Evolutionary conservation across 2,888 invertebrate species (phyloP), one percentile per base, ranked within the genome.

Genomic region (Xylota segnis): DNA sequence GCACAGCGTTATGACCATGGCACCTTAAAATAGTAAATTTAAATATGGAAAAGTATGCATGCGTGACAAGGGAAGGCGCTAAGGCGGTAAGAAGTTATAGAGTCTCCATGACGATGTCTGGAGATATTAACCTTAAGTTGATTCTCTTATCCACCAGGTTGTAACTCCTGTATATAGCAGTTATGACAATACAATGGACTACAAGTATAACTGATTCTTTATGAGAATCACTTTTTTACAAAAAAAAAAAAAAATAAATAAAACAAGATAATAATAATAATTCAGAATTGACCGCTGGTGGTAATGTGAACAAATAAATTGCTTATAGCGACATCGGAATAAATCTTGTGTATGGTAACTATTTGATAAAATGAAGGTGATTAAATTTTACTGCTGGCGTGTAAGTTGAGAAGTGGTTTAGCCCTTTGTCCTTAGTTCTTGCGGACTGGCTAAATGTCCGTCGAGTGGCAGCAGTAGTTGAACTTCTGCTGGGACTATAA

Each of bases 11-110:
- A 50, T 72, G 79, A 79, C 79, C 79, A 37, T 74, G 74, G 74
- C 79, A 81, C 74, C 58, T 81, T 74, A 66, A 27, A 5, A 66
- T 47, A 56, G 61, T 45, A 63, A 70, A 47, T 71, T 63, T 72
- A 63, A 61, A 70, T 56, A 78, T 63, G 54, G 52, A 37, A 61
- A 54, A 43, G 61, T 45, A 32, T 47, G 71, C 71, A 78, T 71
- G 34, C 70, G 71, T 78, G 61, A 71, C 54, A 63, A 10, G 63
- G 45, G n/a, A 63, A 40, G 63, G 79, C 58, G 72, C 65, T 74
- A 79, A 59, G 66, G 50, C 16, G 65, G 79, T 45, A 63, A 65
- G 54, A 56, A 71, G 63, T 47, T 63, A 70, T 54, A 61, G 70
- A 59, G 27, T 78, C 54, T 71, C 47, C 47, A 65, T 58, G 65